phyloP scores from a whole-genome alignment of 92 coral and sea anemone genomes.

The Palythoa heliodiscus region DNA sequence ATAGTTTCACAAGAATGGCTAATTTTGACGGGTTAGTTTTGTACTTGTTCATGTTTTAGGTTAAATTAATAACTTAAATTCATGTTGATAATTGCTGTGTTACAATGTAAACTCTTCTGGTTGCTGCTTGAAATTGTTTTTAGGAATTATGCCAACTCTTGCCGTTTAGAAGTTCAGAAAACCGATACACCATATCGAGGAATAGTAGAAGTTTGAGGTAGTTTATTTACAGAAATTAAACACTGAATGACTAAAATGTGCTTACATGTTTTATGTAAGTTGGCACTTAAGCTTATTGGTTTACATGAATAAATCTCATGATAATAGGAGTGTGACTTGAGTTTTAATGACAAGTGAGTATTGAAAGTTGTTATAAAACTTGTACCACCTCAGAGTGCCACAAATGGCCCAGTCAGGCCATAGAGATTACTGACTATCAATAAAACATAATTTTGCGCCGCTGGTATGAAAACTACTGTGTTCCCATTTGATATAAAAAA shows the following conservation, averaged over 20 bases:
- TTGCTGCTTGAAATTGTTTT: background rate
- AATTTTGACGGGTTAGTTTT: background rate
- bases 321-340: background rate
- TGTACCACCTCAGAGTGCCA: constrained; percentile 28
- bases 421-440: too few relatives aligned
- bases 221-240: background rate
- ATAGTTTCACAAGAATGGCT: background rate
- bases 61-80: background rate
- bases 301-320: too few relatives aligned
- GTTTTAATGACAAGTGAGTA: constrained; percentile 35
- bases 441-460: too few relatives aligned
- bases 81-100: background rate
- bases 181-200: background rate
- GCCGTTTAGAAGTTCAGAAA: background rate
- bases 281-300: background rate
- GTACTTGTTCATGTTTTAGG: background rate
- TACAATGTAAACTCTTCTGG: background rate
- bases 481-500: too few relatives aligned
- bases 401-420: constrained; percentile 38
- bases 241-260: background rate
- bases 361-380: constrained; percentile 6
- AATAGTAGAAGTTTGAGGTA: background rate
- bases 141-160: background rate
- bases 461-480: too few relatives aligned
- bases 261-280: background rate